phyloP scores from a whole-genome alignment of 2,888 invertebrate species.

The Lasioglossum marginatum region DNA sequence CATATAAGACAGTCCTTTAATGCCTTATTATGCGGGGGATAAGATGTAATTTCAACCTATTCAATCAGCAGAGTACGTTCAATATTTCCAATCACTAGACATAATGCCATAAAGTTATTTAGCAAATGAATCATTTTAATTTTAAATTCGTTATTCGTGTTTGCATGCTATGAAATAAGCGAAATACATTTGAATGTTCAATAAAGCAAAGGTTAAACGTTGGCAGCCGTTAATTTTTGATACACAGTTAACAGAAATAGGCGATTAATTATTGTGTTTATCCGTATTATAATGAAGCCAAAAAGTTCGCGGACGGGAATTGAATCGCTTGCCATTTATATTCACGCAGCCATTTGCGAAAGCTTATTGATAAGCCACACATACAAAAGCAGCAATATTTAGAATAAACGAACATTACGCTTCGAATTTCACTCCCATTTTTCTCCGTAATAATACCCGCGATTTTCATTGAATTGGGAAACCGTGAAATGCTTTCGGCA shows the following conservation, averaged over 20 bases:
- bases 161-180: neutral
- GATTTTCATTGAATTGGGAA: neutral
- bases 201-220: neutral
- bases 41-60: too few species aligned
- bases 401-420: neutral
- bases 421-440: neutral
- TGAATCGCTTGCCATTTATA: neutral
- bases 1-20: neutral
- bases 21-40: neutral
- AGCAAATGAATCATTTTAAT: neutral
- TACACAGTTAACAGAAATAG: neutral
- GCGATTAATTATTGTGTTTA: neutral
- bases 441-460: neutral
- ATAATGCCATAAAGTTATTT: neutral
- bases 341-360: neutral
- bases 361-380: neutral
- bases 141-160: neutral
- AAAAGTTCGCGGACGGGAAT: neutral
- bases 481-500: neutral
- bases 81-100: neutral
- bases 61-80: neutral
- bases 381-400: constrained; percentile 11
- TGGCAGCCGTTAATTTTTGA: neutral
- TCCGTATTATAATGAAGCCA: neutral
- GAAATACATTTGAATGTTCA: neutral